Evolutionary conservation across 2,888 invertebrate genomes (phyloP).

Genomic region (Volucella bombylans): DNA sequence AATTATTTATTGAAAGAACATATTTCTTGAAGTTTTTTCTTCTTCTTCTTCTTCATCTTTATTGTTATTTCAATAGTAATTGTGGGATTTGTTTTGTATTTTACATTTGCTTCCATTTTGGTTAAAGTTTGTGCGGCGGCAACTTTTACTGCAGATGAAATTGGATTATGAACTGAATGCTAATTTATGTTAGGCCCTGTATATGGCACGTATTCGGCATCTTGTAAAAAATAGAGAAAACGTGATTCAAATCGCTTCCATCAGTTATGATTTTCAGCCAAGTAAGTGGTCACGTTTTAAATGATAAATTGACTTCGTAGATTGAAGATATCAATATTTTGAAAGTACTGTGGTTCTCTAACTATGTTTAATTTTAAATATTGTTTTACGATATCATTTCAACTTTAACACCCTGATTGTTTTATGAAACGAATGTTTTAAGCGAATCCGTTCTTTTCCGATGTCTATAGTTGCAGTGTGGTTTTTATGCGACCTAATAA

Average conservation of each 20-base stretch:
- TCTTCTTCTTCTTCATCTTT: constrained; percentile 73
- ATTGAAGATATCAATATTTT: too few relatives aligned
- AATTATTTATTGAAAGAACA: constrained; percentile 68
- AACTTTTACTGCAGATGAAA: constrained; percentile 29
- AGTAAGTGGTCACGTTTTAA: constrained; percentile 1
- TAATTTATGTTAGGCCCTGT: constrained; percentile 4
- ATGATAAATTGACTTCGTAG: too few relatives aligned
- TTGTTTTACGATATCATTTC: too few relatives aligned
- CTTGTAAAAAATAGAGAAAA: background rate
- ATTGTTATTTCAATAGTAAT: constrained; percentile 45
- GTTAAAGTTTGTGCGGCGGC: constrained; percentile 17
- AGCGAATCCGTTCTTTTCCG: too few relatives aligned
- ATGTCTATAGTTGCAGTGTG: too few relatives aligned
- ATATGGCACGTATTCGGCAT: constrained; percentile 6
- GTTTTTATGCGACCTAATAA: too few relatives aligned
- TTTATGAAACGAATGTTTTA: too few relatives aligned
- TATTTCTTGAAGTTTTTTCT: constrained; percentile 67
- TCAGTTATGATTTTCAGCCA: background rate
- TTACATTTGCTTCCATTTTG: constrained; percentile 47
- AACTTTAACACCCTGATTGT: too few relatives aligned
- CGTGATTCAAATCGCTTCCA: constrained; percentile 31
- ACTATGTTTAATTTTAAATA: too few relatives aligned
- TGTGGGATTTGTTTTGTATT: constrained; percentile 25
- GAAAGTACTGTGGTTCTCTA: too few relatives aligned
- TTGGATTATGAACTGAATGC: constrained; percentile 24